Conservation (phyloP, 2,113 vertebrate species). For the Oreamnos americanus region DNA sequence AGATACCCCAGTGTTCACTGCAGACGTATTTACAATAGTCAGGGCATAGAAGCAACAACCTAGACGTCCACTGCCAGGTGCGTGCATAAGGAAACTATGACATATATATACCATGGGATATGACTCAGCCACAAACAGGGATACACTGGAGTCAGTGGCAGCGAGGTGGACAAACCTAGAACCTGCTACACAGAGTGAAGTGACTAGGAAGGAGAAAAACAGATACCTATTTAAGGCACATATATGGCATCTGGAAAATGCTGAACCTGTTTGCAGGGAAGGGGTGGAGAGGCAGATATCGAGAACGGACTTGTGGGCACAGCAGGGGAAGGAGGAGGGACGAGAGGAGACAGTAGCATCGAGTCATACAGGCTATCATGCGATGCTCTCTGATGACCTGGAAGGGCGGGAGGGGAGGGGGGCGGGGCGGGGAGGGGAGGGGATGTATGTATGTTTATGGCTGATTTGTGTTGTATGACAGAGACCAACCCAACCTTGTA, state of each 20-base stretch:
- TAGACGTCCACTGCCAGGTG: background rate
- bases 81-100: accelerated
- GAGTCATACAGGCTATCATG: accelerated
- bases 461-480: background rate
- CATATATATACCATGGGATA: accelerated
- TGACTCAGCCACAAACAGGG: background rate
- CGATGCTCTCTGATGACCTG: background rate
- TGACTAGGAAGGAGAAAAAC: background rate
- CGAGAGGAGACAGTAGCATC: background rate
- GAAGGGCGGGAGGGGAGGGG: background rate
- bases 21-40: background rate
- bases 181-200: background rate
- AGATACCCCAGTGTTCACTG: background rate
- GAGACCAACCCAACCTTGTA: background rate
- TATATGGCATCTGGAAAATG: background rate
- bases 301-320: background rate
- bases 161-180: background rate
- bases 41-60: background rate
- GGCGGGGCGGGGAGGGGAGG: accelerated
- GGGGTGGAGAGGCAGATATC: background rate
- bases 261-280: background rate
- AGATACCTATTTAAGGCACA: background rate
- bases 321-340: background rate
- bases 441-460: background rate
- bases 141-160: background rate